A percentile compares a stretch with the other conserved stretches of the same genome.
Evolutionary conservation across 2,113 vertebrate genomes (phyloP).

Genomic region (Taurulus bubalis): DNA sequence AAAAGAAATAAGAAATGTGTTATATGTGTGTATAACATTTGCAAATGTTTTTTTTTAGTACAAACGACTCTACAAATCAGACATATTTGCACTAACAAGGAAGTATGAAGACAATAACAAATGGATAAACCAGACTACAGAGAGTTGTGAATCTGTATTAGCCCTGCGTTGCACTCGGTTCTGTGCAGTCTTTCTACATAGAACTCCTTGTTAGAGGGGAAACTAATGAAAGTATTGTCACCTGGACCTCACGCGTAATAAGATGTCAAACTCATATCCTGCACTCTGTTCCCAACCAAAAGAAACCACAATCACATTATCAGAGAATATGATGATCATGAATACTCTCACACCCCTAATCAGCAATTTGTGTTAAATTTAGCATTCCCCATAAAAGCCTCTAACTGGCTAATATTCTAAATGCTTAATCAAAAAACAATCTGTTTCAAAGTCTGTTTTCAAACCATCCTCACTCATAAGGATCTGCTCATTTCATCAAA

Average conservation of each 20-base stretch:
- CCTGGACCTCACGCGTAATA: constrained; percentile 15
- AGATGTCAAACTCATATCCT: constrained; percentile 54
- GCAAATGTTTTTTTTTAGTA: constrained; percentile 3
- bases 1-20: background rate
- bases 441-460: constrained; percentile 19
- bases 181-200: constrained; percentile 17
- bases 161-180: background rate
- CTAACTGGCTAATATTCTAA: background rate
- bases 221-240: constrained; percentile 30
- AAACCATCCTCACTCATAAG: constrained; percentile 1
- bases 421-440: constrained; percentile 9
- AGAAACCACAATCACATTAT: constrained; percentile 15
- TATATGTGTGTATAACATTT: no score
- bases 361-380: constrained; percentile 46
- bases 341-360: constrained; percentile 15
- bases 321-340: constrained; percentile 24
- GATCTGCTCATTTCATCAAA: constrained; percentile 40
- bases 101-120: constrained; percentile 10
- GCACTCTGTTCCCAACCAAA: constrained; percentile 21
- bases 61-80: background rate
- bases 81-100: constrained; percentile 26
- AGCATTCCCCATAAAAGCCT: constrained; percentile 29
- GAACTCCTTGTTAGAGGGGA: constrained; percentile 8
- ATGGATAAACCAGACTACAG: constrained; percentile 1
- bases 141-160: constrained; percentile 12